Conservation (phyloP, 2,113 vertebrate genomes). For the Turnix velox region DNA sequence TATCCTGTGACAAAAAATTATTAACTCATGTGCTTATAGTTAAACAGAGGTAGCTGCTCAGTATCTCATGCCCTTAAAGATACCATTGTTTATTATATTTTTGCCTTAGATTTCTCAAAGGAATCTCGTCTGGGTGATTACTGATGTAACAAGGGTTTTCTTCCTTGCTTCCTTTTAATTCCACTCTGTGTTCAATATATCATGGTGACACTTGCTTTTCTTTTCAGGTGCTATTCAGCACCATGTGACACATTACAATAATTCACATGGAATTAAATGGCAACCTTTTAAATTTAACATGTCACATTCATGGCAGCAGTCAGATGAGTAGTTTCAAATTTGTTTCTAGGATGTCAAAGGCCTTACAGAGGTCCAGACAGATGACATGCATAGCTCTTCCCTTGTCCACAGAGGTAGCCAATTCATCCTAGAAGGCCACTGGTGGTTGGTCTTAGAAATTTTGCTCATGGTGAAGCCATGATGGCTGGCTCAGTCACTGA, state of each 20-base stretch:
- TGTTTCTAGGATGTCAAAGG: conserved; percentile 6
- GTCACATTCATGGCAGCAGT: conserved; percentile 42
- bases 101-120: not conserved
- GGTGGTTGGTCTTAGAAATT: not conserved
- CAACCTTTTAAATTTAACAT: conserved; percentile 25
- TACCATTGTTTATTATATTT: not conserved
- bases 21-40: not conserved
- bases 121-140: not conserved
- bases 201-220: not conserved
- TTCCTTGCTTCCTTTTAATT: not conserved
- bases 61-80: not conserved
- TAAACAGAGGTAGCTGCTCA: not conserved
- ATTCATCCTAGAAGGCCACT: not conserved
- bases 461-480: not conserved
- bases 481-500: not conserved
- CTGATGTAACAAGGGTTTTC: not conserved
- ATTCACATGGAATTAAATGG: not conserved
- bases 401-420: not conserved
- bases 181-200: not conserved
- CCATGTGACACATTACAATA: not conserved
- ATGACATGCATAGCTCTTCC: not conserved
- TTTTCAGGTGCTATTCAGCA: conserved; percentile 47
- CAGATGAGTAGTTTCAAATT: conserved; percentile 55
- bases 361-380: not conserved
- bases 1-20: not conserved